Conservation (phyloP, 2,113 vertebrate species). For the Sminthopsis crassicaudata region DNA sequence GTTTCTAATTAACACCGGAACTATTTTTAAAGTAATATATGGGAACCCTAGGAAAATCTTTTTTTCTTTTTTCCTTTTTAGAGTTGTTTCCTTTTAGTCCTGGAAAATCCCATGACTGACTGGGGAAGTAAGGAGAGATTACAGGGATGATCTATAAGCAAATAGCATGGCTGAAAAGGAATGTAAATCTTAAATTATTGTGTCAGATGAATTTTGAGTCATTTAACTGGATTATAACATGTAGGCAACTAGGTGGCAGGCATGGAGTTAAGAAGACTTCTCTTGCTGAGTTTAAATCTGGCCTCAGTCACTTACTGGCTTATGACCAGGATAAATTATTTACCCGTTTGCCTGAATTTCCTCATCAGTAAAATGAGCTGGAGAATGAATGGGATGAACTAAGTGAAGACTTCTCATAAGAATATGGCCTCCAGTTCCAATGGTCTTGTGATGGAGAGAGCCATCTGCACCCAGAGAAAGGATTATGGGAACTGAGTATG, state of each 20-base stretch:
- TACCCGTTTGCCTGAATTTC: not conserved
- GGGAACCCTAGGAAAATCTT: constrained; percentile 56
- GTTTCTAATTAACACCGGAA: constrained; percentile 48
- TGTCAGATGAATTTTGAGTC: not conserved
- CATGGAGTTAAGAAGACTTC: not conserved
- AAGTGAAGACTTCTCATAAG: too few relatives aligned
- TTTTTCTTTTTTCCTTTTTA: constrained; percentile 45
- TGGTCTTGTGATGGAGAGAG: too few relatives aligned
- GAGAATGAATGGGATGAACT: not conserved
- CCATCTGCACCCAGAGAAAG: too few relatives aligned
- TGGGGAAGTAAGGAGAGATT: constrained; percentile 65
- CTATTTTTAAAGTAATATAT: constrained; percentile 46
- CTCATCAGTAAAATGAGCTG: not conserved
- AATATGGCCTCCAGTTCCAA: too few relatives aligned
- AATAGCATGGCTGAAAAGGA: constrained; percentile 25
- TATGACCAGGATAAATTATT: not conserved
- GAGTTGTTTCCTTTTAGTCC: constrained; percentile 57
- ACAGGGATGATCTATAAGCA: constrained; percentile 11
- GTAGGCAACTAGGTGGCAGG: too few relatives aligned
- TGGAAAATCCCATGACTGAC: constrained; percentile 76
- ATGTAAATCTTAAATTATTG: not conserved
- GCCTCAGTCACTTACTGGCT: not conserved
- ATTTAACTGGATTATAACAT: not conserved
- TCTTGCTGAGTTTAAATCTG: not conserved
- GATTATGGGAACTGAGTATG: too few relatives aligned